Evolutionary conservation across 2,797 vertebrate genomes (phyloP).

Genomic region (Scyliorhinus canicula): DNA sequence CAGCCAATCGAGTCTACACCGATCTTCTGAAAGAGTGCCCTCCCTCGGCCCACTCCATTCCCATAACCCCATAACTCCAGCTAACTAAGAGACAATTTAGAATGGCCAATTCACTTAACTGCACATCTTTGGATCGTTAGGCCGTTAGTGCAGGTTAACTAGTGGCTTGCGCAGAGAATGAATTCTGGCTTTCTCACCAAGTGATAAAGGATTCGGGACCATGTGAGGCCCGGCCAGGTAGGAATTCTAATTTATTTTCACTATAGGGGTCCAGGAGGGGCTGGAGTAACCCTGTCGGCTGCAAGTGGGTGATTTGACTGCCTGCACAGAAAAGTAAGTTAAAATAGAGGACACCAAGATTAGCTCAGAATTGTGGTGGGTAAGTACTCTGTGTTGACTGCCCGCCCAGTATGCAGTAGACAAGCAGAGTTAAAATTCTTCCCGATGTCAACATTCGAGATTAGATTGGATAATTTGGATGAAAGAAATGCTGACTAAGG

Average conservation of each 20-base stretch:
- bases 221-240: neutral
- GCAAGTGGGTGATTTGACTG: neutral
- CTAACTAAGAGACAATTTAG: too few relatives aligned
- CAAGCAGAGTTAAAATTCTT: neutral
- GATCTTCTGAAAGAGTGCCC: too few relatives aligned
- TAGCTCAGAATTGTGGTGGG: neutral
- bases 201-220: neutral
- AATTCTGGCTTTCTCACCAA: neutral
- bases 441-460: neutral
- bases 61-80: too few relatives aligned
- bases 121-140: too few relatives aligned
- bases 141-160: neutral
- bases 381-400: too few relatives aligned
- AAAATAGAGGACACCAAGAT: neutral
- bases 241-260: too few relatives aligned
- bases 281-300: too few relatives aligned
- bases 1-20: too few relatives aligned
- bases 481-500: neutral
- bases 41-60: too few relatives aligned
- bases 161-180: neutral
- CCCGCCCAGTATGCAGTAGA: too few relatives aligned
- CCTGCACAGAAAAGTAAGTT: neutral
- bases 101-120: too few relatives aligned
- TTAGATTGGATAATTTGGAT: neutral
- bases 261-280: too few relatives aligned